A percentile compares a stretch with the other conserved stretches of the same genome.
phyloP scores from a whole-genome alignment of 2,797 vertebrate genomes.

The Bradypus variegatus region DNA sequence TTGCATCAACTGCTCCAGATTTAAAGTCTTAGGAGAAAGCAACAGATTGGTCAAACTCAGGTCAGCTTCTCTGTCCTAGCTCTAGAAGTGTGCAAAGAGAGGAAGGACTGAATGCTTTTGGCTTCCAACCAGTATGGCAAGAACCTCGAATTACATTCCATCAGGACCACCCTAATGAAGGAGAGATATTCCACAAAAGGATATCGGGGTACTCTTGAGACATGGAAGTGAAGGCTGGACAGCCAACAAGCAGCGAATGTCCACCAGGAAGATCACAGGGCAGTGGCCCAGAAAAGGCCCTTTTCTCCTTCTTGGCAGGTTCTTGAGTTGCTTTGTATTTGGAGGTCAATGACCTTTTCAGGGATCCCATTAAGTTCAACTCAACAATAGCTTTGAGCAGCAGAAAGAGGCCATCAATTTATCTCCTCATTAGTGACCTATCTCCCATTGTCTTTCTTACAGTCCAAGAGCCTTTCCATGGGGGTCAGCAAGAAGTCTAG shows the following conservation, averaged over 20 bases:
- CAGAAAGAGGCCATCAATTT: constrained; percentile 1
- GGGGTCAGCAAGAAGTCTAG: constrained; percentile 10
- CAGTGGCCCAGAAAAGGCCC: background rate
- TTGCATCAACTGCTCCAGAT: background rate
- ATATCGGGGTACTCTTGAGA: background rate
- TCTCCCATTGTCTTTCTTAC: constrained; percentile 21
- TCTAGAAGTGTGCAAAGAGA: background rate
- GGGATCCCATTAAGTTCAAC: constrained; percentile 32
- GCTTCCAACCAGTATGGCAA: background rate
- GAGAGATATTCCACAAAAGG: background rate
- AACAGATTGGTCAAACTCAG: background rate
- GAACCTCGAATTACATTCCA: background rate
- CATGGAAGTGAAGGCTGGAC: background rate
- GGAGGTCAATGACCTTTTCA: constrained; percentile 28
- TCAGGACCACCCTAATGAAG: background rate
- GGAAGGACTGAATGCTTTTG: background rate
- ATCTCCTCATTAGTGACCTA: constrained; percentile 32
- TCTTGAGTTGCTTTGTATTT: constrained; percentile 23
- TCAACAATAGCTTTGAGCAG: constrained; percentile 15
- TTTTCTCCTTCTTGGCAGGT: background rate
- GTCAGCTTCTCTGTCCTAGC: background rate
- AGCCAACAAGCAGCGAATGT: background rate
- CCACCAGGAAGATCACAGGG: background rate
- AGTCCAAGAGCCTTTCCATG: constrained; percentile 3
- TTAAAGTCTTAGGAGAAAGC: background rate